A percentile compares a stretch with the other conserved stretches of the same genome.
Conservation (phyloP, 2,888 invertebrate genomes). For the Tigriopus californicus region DNA sequence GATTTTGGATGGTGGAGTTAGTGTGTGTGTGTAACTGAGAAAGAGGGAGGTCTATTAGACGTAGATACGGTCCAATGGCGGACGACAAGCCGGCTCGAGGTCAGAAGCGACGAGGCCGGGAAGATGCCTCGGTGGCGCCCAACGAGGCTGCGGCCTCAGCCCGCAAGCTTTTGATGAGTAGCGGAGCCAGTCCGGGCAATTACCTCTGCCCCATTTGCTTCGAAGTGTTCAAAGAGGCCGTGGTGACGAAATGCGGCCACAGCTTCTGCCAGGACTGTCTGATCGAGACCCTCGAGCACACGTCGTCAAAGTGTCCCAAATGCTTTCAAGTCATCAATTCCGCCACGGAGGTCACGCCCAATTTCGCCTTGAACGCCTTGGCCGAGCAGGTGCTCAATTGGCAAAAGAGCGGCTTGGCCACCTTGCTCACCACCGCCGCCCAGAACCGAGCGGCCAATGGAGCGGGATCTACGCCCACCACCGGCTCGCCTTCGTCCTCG, state of each 20-base stretch:
- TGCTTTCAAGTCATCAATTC: conserved; percentile 46
- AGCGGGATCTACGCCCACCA: too few species aligned
- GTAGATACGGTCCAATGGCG: too few species aligned
- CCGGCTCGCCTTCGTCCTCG: too few species aligned
- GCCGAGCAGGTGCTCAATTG: conserved; percentile 38
- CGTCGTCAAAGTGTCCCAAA: conserved; percentile 54
- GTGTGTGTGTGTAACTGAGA: too few species aligned
- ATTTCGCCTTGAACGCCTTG: conserved; percentile 63
- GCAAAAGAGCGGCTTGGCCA: conserved; percentile 13
- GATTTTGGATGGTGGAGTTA: too few species aligned
- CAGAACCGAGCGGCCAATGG: too few species aligned
- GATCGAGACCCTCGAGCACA: conserved; percentile 39
- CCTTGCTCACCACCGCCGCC: conserved; percentile 17
- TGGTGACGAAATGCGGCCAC: conserved; percentile 79
- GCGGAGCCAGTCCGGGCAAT: conserved; percentile 2
- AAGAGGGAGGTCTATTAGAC: too few species aligned
- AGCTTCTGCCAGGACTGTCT: conserved; percentile 76
- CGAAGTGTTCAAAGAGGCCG: conserved; percentile 67
- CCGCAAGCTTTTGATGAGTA: too few species aligned
- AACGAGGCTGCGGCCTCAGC: too few species aligned
- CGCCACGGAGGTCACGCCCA: conserved; percentile 59
- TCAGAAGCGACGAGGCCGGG: too few species aligned
- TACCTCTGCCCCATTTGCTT: conserved; percentile 63
- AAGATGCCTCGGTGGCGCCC: too few species aligned
- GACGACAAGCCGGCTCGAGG: too few species aligned